phyloP scores from a whole-genome alignment of 2,888 invertebrate genomes.

The Trichogramma evanescens region DNA sequence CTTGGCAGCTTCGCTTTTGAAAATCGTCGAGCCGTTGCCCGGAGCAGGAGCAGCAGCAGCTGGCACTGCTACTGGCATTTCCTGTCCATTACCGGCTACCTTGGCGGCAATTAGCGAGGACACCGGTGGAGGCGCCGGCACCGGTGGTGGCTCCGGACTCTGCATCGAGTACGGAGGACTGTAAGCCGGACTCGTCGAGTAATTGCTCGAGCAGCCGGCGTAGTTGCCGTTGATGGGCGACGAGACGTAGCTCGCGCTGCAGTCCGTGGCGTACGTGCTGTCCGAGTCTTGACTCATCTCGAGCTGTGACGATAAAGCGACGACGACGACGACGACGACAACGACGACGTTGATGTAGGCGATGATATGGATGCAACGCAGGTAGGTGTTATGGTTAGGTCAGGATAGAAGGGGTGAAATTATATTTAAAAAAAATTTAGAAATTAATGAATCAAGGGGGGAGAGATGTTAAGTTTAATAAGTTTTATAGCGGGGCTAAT shows the following conservation, averaged over 20 bases:
- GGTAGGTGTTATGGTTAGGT: neutral
- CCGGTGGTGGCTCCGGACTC: constrained; percentile 30
- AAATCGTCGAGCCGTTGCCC: constrained; percentile 58
- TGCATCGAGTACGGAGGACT: constrained; percentile 24
- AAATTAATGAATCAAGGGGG: constrained; percentile 1
- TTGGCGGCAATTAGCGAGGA: constrained; percentile 1
- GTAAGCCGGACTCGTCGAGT: constrained; percentile 39
- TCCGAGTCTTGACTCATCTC: constrained; percentile 20
- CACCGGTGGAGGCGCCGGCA: constrained; percentile 16
- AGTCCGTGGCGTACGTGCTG: constrained; percentile 38
- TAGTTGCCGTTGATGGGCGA: constrained; percentile 21
- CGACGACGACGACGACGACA: too few species aligned
- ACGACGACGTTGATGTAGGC: too few species aligned
- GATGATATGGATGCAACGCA: too few species aligned
- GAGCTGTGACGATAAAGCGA: constrained; percentile 26
- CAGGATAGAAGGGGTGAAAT: constrained; percentile 18
- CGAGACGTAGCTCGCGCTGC: constrained; percentile 32
- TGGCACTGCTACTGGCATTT: constrained; percentile 5
- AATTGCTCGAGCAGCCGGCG: constrained; percentile 17
- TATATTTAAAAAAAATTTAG: constrained; percentile 17
- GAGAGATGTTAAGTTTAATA: neutral
- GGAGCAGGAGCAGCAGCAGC: constrained; percentile 6
- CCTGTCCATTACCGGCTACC: constrained; percentile 16
- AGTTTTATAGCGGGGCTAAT: neutral
- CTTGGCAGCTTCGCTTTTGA: constrained; percentile 79